Base-by-base conservation (phyloP, 2,888 invertebrate species). In the Polydrusus cervinus region DNA sequence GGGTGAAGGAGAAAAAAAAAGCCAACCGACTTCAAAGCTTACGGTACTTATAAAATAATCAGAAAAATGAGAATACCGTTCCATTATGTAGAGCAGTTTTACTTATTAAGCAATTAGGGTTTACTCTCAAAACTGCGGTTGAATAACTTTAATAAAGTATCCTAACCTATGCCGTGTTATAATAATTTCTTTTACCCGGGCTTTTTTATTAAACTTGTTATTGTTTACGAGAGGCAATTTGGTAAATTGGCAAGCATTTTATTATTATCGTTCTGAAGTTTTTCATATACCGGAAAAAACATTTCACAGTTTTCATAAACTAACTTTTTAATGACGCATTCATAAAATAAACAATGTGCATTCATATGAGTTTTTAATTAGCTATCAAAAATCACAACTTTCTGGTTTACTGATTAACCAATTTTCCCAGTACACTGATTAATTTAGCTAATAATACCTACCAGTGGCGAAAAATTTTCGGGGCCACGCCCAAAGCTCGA, bases 31-130 rank as follows among this genome's bases (percentile, higher is more conserved):
- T 67, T 57, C 57, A 67, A 67, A 67, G 67, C 57, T 14, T n/a
- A 43, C 55, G 25, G 55, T n/a, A 55, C 55, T 67, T 67, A 55
- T 40, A 67, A 55, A 67, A 55, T 67, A 67, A 67, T 67, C 53
- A 45, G 25, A 67, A 67, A 67, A 55, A 67, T 25, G 38, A 43
- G 25, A 43, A 53, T 53, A 55, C 20, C 57, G 25, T 55, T 53
- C 43, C 30, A 43, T 67, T 67, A 67, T 67, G 43, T 67, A 45
- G n/a, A 67, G 57, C 55, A 55, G 40, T 67, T n/a, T n/a, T 67
- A 25, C 51, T 43, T n/a, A 45, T 67, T 25, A 43, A 67, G 67
- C 67, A 67, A 43, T 67, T 67, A 67, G 18, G 25, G 14, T 18
- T 43, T 25, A 57, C 55, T 67, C 55, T 67, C 55, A 67, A 11